These are phyloP conservation scores for Trinectes maculatus DNA, from an alignment of 2,113 vertebrate species.

Conservation along the genomic window DNA sequence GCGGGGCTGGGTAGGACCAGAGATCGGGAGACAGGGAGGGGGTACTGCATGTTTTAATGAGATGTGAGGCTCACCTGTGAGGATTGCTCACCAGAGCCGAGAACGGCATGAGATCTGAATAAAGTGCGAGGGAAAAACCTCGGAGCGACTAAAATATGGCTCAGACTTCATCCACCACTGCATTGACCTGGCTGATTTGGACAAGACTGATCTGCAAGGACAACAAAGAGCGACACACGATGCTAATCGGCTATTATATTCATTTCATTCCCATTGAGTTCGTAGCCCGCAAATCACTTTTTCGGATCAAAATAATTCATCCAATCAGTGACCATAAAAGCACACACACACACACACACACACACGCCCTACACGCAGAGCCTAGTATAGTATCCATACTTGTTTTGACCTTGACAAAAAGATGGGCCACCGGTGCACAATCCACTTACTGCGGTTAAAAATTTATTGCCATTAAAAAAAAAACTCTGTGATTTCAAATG, in stretches of 20 bases:
- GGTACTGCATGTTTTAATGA: conserved; percentile 79
- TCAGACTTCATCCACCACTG: conserved; percentile 24
- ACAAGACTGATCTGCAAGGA: conserved; percentile 13
- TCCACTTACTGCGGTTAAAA: conserved; percentile 11
- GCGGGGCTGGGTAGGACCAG: conserved; percentile 46
- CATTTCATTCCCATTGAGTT: conserved; percentile 38
- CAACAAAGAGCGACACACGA: conserved; percentile 4
- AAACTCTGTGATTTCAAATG: conserved; percentile 36
- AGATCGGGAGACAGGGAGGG: conserved; percentile 54
- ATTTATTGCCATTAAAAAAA: conserved; percentile 38
- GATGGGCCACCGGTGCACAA: conserved; percentile 8
- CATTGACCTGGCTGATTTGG: conserved; percentile 36
- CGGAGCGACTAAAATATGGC: conserved; percentile 29
- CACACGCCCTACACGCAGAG: background rate
- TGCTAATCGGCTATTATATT: conserved; percentile 40
- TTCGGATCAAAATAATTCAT: conserved; percentile 40
- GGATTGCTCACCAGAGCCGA: conserved; percentile 61
- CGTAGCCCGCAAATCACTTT: conserved; percentile 29
- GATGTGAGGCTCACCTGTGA: conserved; percentile 69
- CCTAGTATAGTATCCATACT: conserved; percentile 16
- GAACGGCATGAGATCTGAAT: conserved; percentile 43
- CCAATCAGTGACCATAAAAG: conserved; percentile 1
- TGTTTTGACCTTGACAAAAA: conserved; percentile 45
- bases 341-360: background rate
- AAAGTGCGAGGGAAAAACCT: conserved; percentile 44